phyloP scores from a whole-genome alignment of 2,113 vertebrate species.

The Acrocephalus kingi region DNA sequence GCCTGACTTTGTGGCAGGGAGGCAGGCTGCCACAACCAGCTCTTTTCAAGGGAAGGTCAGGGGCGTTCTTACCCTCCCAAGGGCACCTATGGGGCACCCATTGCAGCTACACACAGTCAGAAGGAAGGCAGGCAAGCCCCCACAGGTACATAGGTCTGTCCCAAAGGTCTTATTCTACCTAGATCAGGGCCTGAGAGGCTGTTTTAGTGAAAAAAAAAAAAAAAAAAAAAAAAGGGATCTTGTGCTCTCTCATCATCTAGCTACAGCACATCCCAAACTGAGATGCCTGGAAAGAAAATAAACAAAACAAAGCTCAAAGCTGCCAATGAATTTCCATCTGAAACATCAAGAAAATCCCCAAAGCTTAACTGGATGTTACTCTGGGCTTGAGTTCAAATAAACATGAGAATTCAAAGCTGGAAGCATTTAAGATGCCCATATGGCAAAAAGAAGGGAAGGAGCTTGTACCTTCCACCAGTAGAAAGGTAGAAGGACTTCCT shows the following conservation, averaged over 20 bases:
- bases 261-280: background rate
- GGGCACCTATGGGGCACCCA: accelerated
- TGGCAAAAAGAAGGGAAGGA: background rate
- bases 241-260: background rate
- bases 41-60: background rate
- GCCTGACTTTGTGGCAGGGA: background rate
- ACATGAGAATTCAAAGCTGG: background rate
- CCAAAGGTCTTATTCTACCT: background rate
- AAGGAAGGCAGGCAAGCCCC: accelerated
- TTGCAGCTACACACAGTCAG: background rate
- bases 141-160: background rate
- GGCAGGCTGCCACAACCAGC: background rate
- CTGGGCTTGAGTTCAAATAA: constrained; percentile 9
- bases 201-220: background rate
- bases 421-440: background rate
- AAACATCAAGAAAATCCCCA: constrained; percentile 10
- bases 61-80: background rate
- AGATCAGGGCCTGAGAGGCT: background rate
- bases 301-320: constrained; percentile 2
- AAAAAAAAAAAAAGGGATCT: background rate
- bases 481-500: background rate
- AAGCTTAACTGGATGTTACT: background rate
- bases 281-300: constrained; percentile 22
- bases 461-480: background rate
- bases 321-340: background rate